Evolutionary conservation across 37 sponge, comb jelly and placozoan species (phyloP), one percentile per base, ranked within the genome.

Genomic region (Halisarca cf. caerulea): DNA sequence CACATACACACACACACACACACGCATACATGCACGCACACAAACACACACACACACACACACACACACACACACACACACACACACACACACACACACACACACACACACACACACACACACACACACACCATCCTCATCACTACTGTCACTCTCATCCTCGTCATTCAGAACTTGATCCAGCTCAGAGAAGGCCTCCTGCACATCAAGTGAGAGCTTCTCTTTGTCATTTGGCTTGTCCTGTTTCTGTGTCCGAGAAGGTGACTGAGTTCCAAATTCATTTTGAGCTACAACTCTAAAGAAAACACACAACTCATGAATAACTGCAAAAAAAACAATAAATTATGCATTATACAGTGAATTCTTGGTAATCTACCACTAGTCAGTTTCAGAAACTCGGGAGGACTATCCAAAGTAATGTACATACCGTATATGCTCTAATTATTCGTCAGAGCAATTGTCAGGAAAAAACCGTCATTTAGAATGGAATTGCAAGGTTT

Each of bases 131-230:
- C 20, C 39, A 37, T 59, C 86, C 0, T 82, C 83, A 0, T 91
- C 89, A 20, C 88, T 85, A 30, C 81, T 82, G n/a, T 85, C 86
- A 40, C 84, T 85, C 11, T 60, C 77, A 24, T 87, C 88, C 54
- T 91, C 88, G 15, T 85, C 78, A 38, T 81, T 37, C 1, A 91
- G 86, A 51, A 91, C 85, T 18, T 74, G 30, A 23, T 62, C 77
- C 30, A 74, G 36, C 23, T 40, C 77, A 9, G 42, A n/a, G n/a
- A 74, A 44, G 1, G 77, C 77, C 6, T 74, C 77, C 15, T 37
- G 32, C 43, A 44, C 77, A 5, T 74, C 77, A 0, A 43, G 38
- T 8, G 45, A 24, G 45, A 74, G 77, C 23, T 38, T 37, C 2
- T 68, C 69, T 30, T 68, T 17, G 2, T 68, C 35, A 34, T 17